Conservation (phyloP, 2,888 invertebrate genomes). For the Eupelmus urozonus region DNA sequence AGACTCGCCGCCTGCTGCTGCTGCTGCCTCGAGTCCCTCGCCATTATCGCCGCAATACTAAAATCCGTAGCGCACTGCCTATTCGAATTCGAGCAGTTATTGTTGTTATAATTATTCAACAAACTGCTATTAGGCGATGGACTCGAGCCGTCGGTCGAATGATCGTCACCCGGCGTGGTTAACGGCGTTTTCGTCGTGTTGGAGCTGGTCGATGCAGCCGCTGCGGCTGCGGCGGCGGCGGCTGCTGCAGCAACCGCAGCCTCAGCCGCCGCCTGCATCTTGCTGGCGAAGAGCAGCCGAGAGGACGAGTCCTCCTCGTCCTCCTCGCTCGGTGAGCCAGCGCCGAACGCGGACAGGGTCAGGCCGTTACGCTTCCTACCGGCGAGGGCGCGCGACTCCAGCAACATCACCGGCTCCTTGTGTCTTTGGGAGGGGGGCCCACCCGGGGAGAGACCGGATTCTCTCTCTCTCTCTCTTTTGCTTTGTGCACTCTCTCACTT, state of each 20-base stretch:
- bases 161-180: constrained; percentile 47
- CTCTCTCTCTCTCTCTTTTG: neutral
- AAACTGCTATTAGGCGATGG: constrained; percentile 74
- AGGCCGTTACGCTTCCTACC: constrained; percentile 77
- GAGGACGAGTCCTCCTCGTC: constrained; percentile 78
- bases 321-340: constrained; percentile 82
- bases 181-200: constrained; percentile 63
- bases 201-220: constrained; percentile 61
- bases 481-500: neutral
- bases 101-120: constrained; percentile 72
- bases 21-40: constrained; percentile 82
- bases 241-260: constrained; percentile 72
- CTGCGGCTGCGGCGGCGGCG: constrained; percentile 70
- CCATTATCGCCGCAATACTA: constrained; percentile 91
- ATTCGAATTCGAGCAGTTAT: constrained; percentile 71
- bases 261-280: constrained; percentile 60
- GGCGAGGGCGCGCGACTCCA: constrained; percentile 76
- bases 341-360: constrained; percentile 75
- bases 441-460: no score
- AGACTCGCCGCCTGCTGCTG: constrained; percentile 80
- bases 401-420: constrained; percentile 71
- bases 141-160: constrained; percentile 76
- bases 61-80: constrained; percentile 93
- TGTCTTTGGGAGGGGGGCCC: no score
- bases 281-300: constrained; percentile 71